A percentile compares a stretch with the other conserved stretches of the same genome.
phyloP scores from a whole-genome alignment of 2,888 invertebrate genomes.

The Molorchus minor region DNA sequence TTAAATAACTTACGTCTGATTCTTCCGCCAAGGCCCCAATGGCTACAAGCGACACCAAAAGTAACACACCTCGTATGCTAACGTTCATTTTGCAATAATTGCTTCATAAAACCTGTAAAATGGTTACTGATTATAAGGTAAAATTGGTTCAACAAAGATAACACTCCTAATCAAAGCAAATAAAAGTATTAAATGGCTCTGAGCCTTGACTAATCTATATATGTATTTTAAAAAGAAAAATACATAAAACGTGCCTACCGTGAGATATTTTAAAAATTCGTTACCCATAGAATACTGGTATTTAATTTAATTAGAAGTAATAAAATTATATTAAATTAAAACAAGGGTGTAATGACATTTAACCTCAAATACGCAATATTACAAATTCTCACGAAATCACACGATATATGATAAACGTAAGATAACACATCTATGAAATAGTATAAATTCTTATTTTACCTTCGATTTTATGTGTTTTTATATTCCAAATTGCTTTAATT shows the following conservation, averaged over 20 bases:
- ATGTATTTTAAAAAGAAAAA: no score
- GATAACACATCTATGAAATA: background rate
- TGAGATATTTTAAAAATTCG: background rate
- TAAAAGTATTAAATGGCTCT: slow-evolving; percentile 9
- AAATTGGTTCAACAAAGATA: slow-evolving; percentile 15
- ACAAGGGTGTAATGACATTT: slow-evolving; percentile 21
- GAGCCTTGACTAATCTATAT: no score
- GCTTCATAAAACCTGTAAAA: slow-evolving; percentile 33
- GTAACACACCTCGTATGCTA: slow-evolving; percentile 24
- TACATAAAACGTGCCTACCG: background rate
- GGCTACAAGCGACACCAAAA: slow-evolving; percentile 24
- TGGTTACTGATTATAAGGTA: background rate
- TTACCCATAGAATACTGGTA: background rate
- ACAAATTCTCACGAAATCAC: background rate
- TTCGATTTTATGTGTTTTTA: background rate
- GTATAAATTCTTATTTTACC: background rate
- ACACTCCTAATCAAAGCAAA: slow-evolving; percentile 14
- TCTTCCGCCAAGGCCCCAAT: slow-evolving; percentile 25
- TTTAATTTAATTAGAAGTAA: slow-evolving; percentile 1
- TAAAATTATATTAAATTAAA: slow-evolving; percentile 19
- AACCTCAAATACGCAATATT: slow-evolving; percentile 11
- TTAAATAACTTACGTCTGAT: slow-evolving; percentile 28
- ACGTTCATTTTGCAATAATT: slow-evolving; percentile 28
- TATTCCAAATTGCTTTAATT: slow-evolving; percentile 5
- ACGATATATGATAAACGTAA: background rate